These are phyloP conservation scores for Theonella swinhoei DNA, from an alignment of 37 sponge, comb jelly and placozoan species.

Conservation along the genomic window DNA sequence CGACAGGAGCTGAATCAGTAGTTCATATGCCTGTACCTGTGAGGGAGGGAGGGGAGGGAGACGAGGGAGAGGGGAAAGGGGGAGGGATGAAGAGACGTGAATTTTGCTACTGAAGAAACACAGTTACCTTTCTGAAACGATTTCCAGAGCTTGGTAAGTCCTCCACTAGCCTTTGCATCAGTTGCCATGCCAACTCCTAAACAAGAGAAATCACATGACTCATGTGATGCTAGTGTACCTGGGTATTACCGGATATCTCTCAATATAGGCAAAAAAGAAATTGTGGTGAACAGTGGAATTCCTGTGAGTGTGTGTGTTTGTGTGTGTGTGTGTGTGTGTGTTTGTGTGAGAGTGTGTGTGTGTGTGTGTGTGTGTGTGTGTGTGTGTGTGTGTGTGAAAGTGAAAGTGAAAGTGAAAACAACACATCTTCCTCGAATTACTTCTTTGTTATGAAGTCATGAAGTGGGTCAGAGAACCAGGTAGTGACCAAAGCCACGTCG, in stretches of 20 bases:
- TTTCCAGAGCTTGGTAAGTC: slow-evolving; percentile 26
- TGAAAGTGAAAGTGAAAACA: too few species aligned
- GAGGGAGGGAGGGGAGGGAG: background rate
- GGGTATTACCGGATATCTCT: slow-evolving; percentile 43
- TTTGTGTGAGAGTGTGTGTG: background rate
- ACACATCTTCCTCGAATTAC: background rate
- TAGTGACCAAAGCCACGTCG: slow-evolving; percentile 51
- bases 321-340: too few species aligned
- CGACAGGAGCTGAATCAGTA: slow-evolving; percentile 11
- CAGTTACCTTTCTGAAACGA: slow-evolving; percentile 51
- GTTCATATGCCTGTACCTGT: slow-evolving; percentile 22
- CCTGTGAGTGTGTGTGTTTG: too few species aligned
- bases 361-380: background rate
- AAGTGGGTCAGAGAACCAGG: slow-evolving; percentile 43
- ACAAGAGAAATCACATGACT: background rate
- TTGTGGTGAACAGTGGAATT: slow-evolving; percentile 33
- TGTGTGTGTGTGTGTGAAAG: background rate
- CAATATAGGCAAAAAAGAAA: slow-evolving; percentile 42
- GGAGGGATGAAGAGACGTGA: too few species aligned
- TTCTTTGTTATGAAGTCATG: slow-evolving; percentile 37
- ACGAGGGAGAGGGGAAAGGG: too few species aligned
- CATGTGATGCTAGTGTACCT: background rate
- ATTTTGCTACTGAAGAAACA: too few species aligned
- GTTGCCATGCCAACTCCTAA: slow-evolving; percentile 28
- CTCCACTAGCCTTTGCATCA: slow-evolving; percentile 15